Evolutionary conservation across 2,113 vertebrate genomes (phyloP).

Genomic region (Anoplopoma fimbria): DNA sequence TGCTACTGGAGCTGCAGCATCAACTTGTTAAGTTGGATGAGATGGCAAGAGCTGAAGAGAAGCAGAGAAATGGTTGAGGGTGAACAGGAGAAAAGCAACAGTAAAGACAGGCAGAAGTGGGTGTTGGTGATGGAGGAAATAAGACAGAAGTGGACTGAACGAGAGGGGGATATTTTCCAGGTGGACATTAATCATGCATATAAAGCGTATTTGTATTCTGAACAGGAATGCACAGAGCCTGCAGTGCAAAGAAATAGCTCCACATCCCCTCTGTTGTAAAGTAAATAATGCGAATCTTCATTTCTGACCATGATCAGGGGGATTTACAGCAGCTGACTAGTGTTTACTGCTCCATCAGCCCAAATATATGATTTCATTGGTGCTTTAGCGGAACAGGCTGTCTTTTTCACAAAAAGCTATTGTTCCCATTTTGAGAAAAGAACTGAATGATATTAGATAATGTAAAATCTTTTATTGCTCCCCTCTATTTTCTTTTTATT

Average conservation of each 20-base stretch:
- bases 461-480: conserved; percentile 25
- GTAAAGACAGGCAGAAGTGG: conserved; percentile 40
- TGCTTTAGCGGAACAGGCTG: conserved; percentile 45
- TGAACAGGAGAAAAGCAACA: conserved; percentile 27
- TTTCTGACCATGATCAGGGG: conserved; percentile 36
- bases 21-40: conserved; percentile 30
- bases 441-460: conserved; percentile 21
- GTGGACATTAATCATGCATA: conserved; percentile 52
- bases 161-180: conserved; percentile 16
- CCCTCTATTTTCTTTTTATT: conserved; percentile 10
- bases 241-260: conserved; percentile 29
- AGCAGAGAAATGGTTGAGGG: conserved; percentile 28
- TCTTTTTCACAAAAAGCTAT: conserved; percentile 48
- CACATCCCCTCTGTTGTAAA: conserved; percentile 50
- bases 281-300: conserved; percentile 52
- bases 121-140: conserved; percentile 44
- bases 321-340: conserved; percentile 36
- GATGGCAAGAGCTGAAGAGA: conserved; percentile 27
- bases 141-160: conserved; percentile 35
- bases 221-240: conserved; percentile 26
- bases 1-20: conserved; percentile 8
- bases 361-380: conserved; percentile 59
- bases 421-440: conserved; percentile 39
- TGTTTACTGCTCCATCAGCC: conserved; percentile 51
- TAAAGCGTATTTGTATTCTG: conserved; percentile 50